Evolutionary conservation across 2,888 invertebrate genomes (phyloP), one percentile per base, ranked within the genome.

Genomic region (Bhutanitis thaidina): DNA sequence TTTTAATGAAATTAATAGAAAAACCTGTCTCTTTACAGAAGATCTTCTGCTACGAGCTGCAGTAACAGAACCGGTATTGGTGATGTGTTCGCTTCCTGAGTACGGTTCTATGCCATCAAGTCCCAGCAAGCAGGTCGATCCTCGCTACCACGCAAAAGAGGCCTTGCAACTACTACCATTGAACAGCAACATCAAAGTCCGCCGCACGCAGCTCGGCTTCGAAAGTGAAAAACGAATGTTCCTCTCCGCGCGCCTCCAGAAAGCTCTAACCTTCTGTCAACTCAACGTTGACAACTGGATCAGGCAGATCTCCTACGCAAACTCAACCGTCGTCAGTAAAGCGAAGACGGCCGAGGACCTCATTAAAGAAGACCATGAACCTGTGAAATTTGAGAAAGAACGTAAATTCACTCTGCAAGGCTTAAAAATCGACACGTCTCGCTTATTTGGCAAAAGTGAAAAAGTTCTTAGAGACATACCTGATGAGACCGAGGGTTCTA

Each of bases 221-320:
- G 92, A 92, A 58, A 91, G 90, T 54, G 93, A 93, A 62, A 91
- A 91, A 61, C 79, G 91, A 52, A 90, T 93, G 74, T 92, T 92
- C 74, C 91, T 92, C 72, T 92, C 92, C 56, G 91, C 92, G 56
- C 88, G 91, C 57, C 90, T 93, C 55, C 92, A 92, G 68, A 91
- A 91, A 75, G 92, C 93, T 64, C 83, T 93, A 68, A 90, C 91
- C 61, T 92, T 91, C 83, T 93, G 93, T 83, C 91, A 92, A 79
- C 87, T 90, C 43, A 91, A 92, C 69, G 91, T 91, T 75, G 91
- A 92, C 81, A 90, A 86, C 78, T 92, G 92, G 91, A 91, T 91
- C 77, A 87, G 91, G 76, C 91, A 91, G 79, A 91, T 91, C 69
- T 90, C 90, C 55, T 90, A 90, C 71, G 89, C 89, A 53, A 83